Percentiles rank a stretch among this genome's conserved stretches.
phyloP scores from a whole-genome alignment of 2,888 invertebrate species.

The Nebria brevicollis region DNA sequence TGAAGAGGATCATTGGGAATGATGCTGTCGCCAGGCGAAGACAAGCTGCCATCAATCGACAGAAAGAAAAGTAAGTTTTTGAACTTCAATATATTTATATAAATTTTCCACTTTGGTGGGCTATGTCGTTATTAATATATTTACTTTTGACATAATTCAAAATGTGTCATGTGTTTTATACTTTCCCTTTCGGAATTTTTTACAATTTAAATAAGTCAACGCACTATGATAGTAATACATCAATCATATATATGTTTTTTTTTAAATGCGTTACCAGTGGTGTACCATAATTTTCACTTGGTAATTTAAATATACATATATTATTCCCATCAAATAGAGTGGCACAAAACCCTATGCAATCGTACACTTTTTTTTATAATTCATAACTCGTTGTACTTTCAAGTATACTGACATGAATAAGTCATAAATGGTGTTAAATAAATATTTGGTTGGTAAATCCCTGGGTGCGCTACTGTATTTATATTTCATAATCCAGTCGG shows the following conservation, averaged over 20 bases:
- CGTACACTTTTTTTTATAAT: too few species aligned
- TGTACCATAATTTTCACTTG: neutral
- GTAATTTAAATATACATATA: too few species aligned
- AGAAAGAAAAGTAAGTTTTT: slow-evolving; percentile 65
- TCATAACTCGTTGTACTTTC: too few species aligned
- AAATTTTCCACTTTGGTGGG: neutral
- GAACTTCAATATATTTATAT: slow-evolving; percentile 34
- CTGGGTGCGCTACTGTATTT: neutral
- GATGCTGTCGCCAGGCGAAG: slow-evolving; percentile 62
- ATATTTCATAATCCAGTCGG: neutral
- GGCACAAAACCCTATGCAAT: too few species aligned
- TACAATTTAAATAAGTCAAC: neutral
- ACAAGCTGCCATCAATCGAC: slow-evolving; percentile 57
- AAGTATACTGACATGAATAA: too few species aligned
- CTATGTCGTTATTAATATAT: neutral
- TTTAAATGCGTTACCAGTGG: neutral
- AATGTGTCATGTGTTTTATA: neutral
- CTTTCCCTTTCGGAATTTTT: neutral
- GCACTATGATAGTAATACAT: neutral
- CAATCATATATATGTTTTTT: neutral
- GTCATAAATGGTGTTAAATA: too few species aligned
- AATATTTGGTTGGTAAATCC: neutral
- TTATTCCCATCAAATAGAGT: too few species aligned
- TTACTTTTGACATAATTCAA: neutral
- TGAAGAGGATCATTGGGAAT: slow-evolving; percentile 69